Evolutionary conservation across 2,113 vertebrate species (phyloP), one percentile per base, ranked within the genome.

Genomic region (Perca fluviatilis): DNA sequence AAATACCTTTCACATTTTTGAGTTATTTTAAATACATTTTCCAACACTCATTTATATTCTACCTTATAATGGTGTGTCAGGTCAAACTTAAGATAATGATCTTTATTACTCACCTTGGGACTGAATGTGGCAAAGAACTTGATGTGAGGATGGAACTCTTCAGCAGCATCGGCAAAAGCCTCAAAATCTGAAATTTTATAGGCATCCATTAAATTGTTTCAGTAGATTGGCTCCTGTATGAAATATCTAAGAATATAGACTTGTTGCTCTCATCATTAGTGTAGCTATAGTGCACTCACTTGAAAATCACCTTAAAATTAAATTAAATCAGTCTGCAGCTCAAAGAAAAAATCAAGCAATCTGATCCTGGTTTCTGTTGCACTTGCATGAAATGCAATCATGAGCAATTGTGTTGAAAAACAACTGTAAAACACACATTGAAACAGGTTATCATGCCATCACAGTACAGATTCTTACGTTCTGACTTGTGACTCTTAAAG

Each of bases 51-150:
- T 36, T 54, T 13, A 15, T 36, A 25, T 23, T 56, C 21, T 5
- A 53, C 0, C 13, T 18, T n/a, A 43, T 30, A 27, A n/a, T 15
- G 9, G 10, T 64, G 30, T 53, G 21, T 66, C 36, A 25, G 6
- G 47, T 47, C 3, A 64, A 56, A 65, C 16, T 1, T 25, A 18
- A 46, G 8, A 70, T 51, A 54, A 40, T 21, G 21, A 23, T 7
- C 8, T n/a, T 72, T 16, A 36, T 77, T 50, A 33, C 88, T 66
- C 80, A 97, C 97, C 96, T 97, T 97, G 88, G 95, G 65, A 81
- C 93, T 97, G 53, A 98, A 98, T 49, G 98, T 99, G 61, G 97
- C 97, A 69, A 96, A 98, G 94, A 99, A 99, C 62, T 95, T 93
- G 87, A 98, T 94, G 91, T 97, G 97, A 64, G 98, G 98, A 61